Base-by-base conservation (phyloP, 2,113 vertebrate genomes). In the Miniopterus natalensis region DNA sequence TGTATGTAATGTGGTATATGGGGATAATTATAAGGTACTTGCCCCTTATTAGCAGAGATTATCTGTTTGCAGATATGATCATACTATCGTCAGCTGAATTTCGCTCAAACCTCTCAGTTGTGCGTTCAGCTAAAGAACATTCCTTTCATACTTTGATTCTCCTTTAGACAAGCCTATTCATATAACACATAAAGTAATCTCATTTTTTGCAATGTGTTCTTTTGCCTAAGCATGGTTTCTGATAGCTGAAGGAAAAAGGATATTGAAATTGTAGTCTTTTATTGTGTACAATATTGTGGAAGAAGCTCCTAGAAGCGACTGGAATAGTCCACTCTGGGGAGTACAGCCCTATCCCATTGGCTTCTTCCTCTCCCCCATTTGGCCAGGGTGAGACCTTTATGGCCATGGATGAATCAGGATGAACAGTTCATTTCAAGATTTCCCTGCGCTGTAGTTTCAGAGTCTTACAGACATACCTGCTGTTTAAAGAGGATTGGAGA, bases 91-190 rank as follows among this genome's bases (percentile, higher is more conserved):
- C 70, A 77, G 40, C 85, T 86, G 23, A 23, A 55, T 96, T 90
- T 68, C 3, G 0, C 74, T 89, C 57, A 29, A 29, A 40, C 31
- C 77, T 74, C 61, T 84, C n/a, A 25, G 40, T 70, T 6, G 1
- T 83, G 86, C 88, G 73, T 90, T 95, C 88, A 75, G 14, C 51
- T 95, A 74, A 11, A 91, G 94, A 96, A 90, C 98, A 97, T 98
- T 98, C 97, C 97, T 98, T 87, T 97, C 97, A 65, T 98, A 88
- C 95, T 98, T 98, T 8, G 27, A 0, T 0, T 2, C 63, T 94
- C 53, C 96, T 85, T 31, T 11, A 95, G 93, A 89, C 98, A 98
- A 98, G 98, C 92, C 97, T 97, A 80, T 97, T 96, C 98, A 55
- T 92, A 97, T 84, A 97, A 90, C 91, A 88, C 51, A 89, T 51